Evolutionary conservation across 1,140 invertebrate species (phyloP).

Genomic region (Venustaconcha ellipsiformis): DNA sequence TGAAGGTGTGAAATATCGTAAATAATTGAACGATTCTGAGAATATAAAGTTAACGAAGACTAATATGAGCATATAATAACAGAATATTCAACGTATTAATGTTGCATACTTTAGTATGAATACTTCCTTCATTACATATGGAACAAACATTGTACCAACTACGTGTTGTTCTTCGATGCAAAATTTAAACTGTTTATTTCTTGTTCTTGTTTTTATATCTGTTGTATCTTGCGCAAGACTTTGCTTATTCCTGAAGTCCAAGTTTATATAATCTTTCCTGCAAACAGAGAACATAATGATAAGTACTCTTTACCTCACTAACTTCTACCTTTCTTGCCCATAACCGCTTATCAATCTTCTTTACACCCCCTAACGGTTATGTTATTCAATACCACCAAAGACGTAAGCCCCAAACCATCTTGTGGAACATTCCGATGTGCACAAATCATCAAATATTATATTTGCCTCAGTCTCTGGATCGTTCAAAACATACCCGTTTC

Average conservation of each 20-base stretch:
- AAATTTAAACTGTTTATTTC: conserved; percentile 6
- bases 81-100: too few species aligned
- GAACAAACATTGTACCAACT: conserved; percentile 21
- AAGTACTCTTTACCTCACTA: conserved; percentile 25
- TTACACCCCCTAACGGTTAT: conserved; percentile 48
- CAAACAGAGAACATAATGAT: conserved; percentile 37
- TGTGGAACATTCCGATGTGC: conserved; percentile 46
- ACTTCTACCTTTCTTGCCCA: conserved; percentile 20
- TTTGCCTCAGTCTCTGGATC: conserved; percentile 55
- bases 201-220: conserved; percentile 21
- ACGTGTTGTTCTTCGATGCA: conserved; percentile 24
- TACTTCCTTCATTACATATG: conserved; percentile 5
- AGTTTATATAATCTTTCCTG: conserved; percentile 30
- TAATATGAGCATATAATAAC: too few species aligned
- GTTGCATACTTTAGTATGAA: too few species aligned
- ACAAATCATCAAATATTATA: conserved; percentile 48
- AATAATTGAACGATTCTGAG: too few species aligned
- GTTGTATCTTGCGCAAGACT: conserved; percentile 12
- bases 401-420: conserved; percentile 38
- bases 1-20: too few species aligned
- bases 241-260: conserved; percentile 24
- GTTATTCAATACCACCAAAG: too few species aligned
- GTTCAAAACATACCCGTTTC: too few species aligned
- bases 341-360: conserved; percentile 32
- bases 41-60: too few species aligned